phyloP scores from a whole-genome alignment of 2,888 invertebrate genomes.

The Erannis defoliaria region DNA sequence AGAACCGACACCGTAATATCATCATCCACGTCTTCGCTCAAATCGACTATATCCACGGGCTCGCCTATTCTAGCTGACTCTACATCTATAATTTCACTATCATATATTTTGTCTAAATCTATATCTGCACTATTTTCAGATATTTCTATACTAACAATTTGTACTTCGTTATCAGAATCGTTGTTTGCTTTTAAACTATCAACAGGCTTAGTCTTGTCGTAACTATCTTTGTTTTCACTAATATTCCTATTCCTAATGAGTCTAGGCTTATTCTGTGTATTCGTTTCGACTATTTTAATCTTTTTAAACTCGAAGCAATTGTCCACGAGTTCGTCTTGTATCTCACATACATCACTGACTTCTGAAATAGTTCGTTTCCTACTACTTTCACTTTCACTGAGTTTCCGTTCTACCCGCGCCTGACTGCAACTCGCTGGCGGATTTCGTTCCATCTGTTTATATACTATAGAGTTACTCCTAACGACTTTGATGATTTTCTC shows the following conservation, averaged over 20 bases:
- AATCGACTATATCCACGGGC: slow-evolving; percentile 71
- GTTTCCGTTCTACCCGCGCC: slow-evolving; percentile 59
- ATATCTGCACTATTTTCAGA: slow-evolving; percentile 49
- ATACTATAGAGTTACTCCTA: slow-evolving; percentile 78
- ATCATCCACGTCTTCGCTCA: slow-evolving; percentile 73
- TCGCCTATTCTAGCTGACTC: slow-evolving; percentile 63
- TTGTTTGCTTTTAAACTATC: slow-evolving; percentile 53
- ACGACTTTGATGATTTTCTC: slow-evolving; percentile 82
- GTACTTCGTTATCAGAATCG: slow-evolving; percentile 78
- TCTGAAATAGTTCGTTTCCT: slow-evolving; percentile 78
- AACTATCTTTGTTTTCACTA: slow-evolving; percentile 56
- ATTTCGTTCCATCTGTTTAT: slow-evolving; percentile 72
- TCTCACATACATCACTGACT: slow-evolving; percentile 69
- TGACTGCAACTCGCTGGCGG: slow-evolving; percentile 52
- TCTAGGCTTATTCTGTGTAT: slow-evolving; percentile 64
- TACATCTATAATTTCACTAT: slow-evolving; percentile 71
- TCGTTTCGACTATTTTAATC: slow-evolving; percentile 69
- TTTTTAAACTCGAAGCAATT: slow-evolving; percentile 78
- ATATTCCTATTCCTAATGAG: slow-evolving; percentile 69
- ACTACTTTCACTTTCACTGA: slow-evolving; percentile 54
- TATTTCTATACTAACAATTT: slow-evolving; percentile 71
- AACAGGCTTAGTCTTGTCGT: slow-evolving; percentile 3
- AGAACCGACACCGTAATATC: slow-evolving; percentile 62
- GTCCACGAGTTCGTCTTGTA: slow-evolving; percentile 73
- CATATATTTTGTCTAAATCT: slow-evolving; percentile 59